A percentile compares a stretch with the other conserved stretches of the same genome.
Evolutionary conservation across 2,113 vertebrate genomes (phyloP).

Genomic region (Phyllopteryx taeniolatus): DNA sequence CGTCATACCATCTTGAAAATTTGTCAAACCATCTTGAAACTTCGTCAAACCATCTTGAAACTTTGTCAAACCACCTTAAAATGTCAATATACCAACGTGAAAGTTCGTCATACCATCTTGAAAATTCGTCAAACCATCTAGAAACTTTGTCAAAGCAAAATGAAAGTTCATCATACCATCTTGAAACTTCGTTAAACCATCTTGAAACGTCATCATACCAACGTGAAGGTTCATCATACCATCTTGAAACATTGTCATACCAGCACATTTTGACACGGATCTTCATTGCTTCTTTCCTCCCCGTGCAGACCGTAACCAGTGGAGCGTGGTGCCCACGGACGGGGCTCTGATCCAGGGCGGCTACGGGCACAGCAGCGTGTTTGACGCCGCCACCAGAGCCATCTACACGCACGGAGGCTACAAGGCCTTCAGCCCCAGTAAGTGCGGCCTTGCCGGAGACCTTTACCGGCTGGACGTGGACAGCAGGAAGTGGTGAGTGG

Average conservation of each 20-base stretch:
- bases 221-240: neutral
- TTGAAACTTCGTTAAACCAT: no score
- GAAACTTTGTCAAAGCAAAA: no score
- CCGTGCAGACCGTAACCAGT: constrained; percentile 78
- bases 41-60: neutral
- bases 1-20: no score
- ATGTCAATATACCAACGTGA: no score
- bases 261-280: neutral
- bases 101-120: no score
- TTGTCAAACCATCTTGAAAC: neutral
- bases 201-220: neutral
- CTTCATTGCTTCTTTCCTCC: neutral
- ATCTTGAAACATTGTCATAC: neutral
- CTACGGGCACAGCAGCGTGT: constrained; percentile 95
- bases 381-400: constrained; percentile 79
- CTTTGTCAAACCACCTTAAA: no score
- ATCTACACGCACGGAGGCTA: constrained; percentile 94
- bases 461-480: constrained; percentile 89
- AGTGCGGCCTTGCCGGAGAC: constrained; percentile 91
- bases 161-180: no score
- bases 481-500: constrained; percentile 80
- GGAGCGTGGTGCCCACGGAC: constrained; percentile 77
- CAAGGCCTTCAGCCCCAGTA: constrained; percentile 95
- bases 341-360: constrained; percentile 94
- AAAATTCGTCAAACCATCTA: no score